Evolutionary conservation across 2,113 vertebrate species (phyloP).

Genomic region (Columba livia): DNA sequence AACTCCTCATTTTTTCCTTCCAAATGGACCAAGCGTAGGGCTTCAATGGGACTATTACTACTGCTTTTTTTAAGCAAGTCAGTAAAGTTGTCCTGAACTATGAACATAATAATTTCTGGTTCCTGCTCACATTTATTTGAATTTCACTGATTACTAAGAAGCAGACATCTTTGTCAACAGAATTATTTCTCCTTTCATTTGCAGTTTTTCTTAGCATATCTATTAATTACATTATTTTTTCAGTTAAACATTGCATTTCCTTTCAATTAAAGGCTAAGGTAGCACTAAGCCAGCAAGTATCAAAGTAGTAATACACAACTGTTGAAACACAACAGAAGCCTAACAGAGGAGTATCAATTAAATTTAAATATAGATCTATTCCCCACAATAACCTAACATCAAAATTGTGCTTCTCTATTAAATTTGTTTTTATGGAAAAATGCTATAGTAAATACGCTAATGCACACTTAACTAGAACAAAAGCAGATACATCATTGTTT

Average conservation of each 20-base stretch:
- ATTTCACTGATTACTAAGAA: background rate
- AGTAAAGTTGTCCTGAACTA: background rate
- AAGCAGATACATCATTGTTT: background rate
- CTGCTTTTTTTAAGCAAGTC: background rate
- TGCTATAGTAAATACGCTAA: background rate
- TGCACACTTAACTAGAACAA: background rate
- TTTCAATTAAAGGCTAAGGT: background rate
- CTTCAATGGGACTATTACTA: background rate
- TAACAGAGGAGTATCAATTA: background rate
- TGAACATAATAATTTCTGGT: background rate
- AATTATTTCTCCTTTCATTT: background rate
- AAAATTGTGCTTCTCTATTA: background rate
- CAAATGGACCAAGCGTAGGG: background rate
- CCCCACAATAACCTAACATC: background rate
- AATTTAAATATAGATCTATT: background rate
- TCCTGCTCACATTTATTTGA: background rate
- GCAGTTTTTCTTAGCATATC: background rate
- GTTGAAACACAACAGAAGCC: background rate
- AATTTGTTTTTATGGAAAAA: background rate
- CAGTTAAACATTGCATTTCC: background rate
- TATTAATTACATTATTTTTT: background rate
- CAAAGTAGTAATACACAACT: background rate
- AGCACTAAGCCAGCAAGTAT: background rate
- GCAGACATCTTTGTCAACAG: background rate
- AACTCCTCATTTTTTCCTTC: background rate